phyloP scores from a whole-genome alignment of 30 jellyfish, hydroid and myxozoan genomes.

The Aurelia aurita region DNA sequence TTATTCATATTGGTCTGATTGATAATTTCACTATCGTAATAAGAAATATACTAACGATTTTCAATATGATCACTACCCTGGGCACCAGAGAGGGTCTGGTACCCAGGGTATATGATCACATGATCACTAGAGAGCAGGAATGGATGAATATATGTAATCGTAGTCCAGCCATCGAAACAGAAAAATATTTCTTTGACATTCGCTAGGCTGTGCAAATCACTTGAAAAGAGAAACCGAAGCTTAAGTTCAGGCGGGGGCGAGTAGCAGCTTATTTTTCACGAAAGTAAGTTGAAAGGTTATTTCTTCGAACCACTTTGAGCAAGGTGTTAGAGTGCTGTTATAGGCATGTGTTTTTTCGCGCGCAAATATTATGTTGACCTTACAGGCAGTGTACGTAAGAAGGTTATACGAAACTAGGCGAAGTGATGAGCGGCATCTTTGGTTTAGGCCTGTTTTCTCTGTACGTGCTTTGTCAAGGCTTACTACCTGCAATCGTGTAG shows the following conservation, averaged over 20 bases:
- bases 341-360: conserved; percentile 11
- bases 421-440: conserved; percentile 14
- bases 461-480: conserved; percentile 6
- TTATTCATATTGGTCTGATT: too few relatives aligned
- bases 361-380: conserved; percentile 35
- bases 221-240: conserved; percentile 8
- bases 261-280: conserved; percentile 5
- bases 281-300: conserved; percentile 26
- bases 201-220: neutral
- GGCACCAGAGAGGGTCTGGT: too few relatives aligned
- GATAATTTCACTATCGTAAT: too few relatives aligned
- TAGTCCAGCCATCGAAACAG: too few relatives aligned
- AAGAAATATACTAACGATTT: too few relatives aligned
- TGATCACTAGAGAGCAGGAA: too few relatives aligned
- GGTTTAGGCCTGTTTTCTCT: neutral
- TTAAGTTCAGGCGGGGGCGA: neutral
- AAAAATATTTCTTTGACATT: too few relatives aligned
- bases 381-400: neutral
- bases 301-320: neutral
- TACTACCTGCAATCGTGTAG: conserved; percentile 5
- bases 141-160: too few relatives aligned
- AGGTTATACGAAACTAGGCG: neutral
- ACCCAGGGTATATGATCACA: too few relatives aligned
- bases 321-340: conserved; percentile 9
- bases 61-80: too few relatives aligned